Percentiles rank a stretch among this genome's conserved stretches.
Conservation (phyloP, 2,888 invertebrate genomes). For the Helicoverpa assulta region DNA sequence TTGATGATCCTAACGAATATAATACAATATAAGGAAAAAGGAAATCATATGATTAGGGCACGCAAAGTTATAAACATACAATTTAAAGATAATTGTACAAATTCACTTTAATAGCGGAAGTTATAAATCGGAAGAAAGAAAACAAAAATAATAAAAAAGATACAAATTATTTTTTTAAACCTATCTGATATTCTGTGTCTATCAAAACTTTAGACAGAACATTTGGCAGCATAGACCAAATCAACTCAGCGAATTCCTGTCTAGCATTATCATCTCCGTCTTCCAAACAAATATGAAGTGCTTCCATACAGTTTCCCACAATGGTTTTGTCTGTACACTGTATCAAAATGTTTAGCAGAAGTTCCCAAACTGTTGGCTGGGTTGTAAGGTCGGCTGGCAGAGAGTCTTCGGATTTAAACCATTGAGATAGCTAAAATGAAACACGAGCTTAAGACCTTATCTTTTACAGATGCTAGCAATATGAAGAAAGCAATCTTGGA, state of each 20-base stretch:
- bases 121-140: not conserved
- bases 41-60: not conserved
- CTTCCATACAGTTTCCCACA: constrained; percentile 76
- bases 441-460: not conserved
- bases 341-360: constrained; percentile 78
- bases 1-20: not conserved
- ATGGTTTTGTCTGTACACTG: constrained; percentile 69
- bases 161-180: constrained; percentile 61
- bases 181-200: constrained; percentile 74
- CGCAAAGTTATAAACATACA: too few relatives aligned
- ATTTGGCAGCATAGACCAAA: constrained; percentile 81
- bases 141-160: not conserved
- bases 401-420: constrained; percentile 80
- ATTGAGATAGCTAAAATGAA: constrained; percentile 78
- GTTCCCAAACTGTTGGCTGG: constrained; percentile 79
- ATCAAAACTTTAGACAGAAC: constrained; percentile 79
- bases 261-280: constrained; percentile 71
- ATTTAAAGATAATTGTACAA: too few relatives aligned
- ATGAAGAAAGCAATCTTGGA: too few relatives aligned
- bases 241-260: constrained; percentile 72
- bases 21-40: not conserved
- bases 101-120: too few relatives aligned
- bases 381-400: constrained; percentile 79
- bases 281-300: constrained; percentile 74
- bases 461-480: too few relatives aligned